phyloP scores from a whole-genome alignment of 1,140 invertebrate species.

The Neodiprion pinetum region DNA sequence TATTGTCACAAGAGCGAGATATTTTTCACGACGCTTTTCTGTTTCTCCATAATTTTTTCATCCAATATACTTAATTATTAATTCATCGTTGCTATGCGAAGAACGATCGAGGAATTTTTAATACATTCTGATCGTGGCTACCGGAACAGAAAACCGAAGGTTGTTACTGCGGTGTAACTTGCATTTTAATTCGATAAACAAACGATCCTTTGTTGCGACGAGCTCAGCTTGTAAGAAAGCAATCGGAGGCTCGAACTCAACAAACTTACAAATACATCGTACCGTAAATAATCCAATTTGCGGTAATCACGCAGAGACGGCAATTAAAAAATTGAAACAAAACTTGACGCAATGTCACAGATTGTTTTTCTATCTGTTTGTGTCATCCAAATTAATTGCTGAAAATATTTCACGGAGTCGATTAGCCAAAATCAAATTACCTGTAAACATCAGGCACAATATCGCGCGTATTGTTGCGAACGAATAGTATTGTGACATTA shows the following conservation, averaged over 20 bases:
- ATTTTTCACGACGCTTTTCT: no score
- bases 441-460: no score
- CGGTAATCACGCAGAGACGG: not conserved
- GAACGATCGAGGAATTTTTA: conserved; percentile 25
- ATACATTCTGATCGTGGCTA: conserved; percentile 36
- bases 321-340: not conserved
- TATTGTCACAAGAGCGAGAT: no score
- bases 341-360: not conserved
- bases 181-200: conserved; percentile 39
- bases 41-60: no score
- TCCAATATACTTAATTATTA: no score
- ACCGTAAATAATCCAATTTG: not conserved
- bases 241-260: no score
- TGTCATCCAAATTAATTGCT: no score
- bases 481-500: not conserved
- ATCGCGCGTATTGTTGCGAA: not conserved
- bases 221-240: not conserved
- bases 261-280: no score
- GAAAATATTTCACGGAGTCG: no score
- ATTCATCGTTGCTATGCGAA: not conserved
- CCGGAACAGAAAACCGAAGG: conserved; percentile 31
- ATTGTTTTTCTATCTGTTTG: no score
- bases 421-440: no score
- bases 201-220: conserved; percentile 10
- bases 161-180: conserved; percentile 27